Conservation (phyloP, 2,113 vertebrate species). For the Tapirus terrestris region DNA sequence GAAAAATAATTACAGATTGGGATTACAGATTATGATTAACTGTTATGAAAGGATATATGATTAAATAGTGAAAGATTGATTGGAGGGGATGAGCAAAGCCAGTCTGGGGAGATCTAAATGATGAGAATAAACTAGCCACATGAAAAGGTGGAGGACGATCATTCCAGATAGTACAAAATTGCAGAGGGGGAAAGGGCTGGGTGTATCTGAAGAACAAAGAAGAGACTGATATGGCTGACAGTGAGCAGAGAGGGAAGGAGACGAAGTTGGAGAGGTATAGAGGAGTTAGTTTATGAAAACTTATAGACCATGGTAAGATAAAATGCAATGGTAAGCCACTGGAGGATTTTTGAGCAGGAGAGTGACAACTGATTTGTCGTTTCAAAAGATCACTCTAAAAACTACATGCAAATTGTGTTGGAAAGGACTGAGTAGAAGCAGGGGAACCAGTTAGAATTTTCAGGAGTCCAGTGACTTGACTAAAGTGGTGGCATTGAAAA, state of each 20-base stretch:
- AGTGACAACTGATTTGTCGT: neutral
- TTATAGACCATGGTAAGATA: neutral
- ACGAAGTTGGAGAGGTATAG: neutral
- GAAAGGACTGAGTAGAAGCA: neutral
- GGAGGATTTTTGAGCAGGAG: neutral
- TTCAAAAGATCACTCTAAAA: neutral
- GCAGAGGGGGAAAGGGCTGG: neutral
- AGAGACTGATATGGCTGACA: neutral
- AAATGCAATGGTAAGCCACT: neutral
- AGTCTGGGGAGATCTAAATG: neutral
- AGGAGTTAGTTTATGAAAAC: neutral
- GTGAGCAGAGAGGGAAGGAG: neutral
- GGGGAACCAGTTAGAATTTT: neutral
- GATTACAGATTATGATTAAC: neutral
- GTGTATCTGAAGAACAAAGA: neutral
- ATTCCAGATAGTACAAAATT: neutral
- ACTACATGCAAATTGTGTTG: neutral
- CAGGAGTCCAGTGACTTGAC: neutral
- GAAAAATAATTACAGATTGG: neutral
- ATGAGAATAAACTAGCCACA: neutral
- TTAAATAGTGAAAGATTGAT: neutral
- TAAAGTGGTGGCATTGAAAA: neutral
- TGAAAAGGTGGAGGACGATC: neutral
- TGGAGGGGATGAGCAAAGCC: neutral
- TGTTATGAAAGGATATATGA: neutral